Percentiles rank a stretch among this genome's conserved stretches.
phyloP scores from a whole-genome alignment of 2,113 vertebrate species.

The Phoenicopterus ruber region DNA sequence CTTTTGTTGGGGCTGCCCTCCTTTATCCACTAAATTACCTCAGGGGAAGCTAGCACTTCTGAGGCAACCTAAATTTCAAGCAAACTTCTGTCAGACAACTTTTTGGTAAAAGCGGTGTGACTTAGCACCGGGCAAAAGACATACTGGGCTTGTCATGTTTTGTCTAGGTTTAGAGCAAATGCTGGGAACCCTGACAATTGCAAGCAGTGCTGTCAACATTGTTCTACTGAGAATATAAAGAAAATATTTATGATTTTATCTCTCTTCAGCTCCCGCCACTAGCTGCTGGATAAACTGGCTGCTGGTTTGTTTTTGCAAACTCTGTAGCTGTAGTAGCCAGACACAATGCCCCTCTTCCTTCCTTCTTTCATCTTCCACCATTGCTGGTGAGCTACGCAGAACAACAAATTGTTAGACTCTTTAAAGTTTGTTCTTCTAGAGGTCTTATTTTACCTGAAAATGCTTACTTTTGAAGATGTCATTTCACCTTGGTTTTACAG shows the following conservation, averaged over 20 bases:
- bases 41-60: not conserved
- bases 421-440: slow-evolving; percentile 1
- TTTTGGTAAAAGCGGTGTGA: not conserved
- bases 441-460: slow-evolving; percentile 51
- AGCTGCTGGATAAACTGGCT: not conserved
- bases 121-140: not conserved
- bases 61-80: not conserved
- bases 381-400: not conserved
- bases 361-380: not conserved
- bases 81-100: not conserved
- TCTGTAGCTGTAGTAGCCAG: not conserved
- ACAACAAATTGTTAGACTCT: slow-evolving; percentile 25
- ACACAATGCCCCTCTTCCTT: not conserved
- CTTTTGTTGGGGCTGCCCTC: slow-evolving; percentile 1
- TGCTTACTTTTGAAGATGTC: slow-evolving; percentile 41
- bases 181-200: not conserved
- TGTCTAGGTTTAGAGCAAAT: not conserved
- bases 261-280: not conserved
- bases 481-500: slow-evolving; percentile 36
- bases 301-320: not conserved
- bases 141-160: not conserved
- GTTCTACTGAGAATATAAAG: not conserved
- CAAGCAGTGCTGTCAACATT: not conserved
- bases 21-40: slow-evolving; percentile 19
- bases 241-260: not conserved